Base-by-base conservation (phyloP, 2,113 vertebrate genomes). In the Clarias macrocephalus region DNA sequence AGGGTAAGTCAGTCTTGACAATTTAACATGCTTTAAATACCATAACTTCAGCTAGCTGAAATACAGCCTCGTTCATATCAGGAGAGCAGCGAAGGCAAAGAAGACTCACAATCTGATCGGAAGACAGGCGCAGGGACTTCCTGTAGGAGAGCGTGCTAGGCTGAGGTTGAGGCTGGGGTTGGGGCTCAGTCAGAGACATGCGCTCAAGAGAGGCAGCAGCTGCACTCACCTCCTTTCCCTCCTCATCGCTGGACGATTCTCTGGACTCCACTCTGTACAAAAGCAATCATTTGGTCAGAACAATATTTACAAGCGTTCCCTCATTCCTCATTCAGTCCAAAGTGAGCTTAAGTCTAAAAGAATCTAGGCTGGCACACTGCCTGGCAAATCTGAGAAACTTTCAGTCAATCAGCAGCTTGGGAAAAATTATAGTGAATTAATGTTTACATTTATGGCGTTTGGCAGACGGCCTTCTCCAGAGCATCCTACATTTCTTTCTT, bases 51-150 rank as follows among this genome's bases (percentile, higher is more conserved):
- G 11, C 37, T 76, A n/a, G 5, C 12, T 16, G 12, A 76, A 79
- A 59, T 37, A 28, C 16, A n/a, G 6, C 11, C 8, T 16, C 5
- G 3, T 54, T 54, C 23, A 70, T 15, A 12, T 83, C 37, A 83
- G 15, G 48, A 62, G 28, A 76, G 13, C 9, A 28, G 48, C 11
- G 13, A 60, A 28, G 7, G 30, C 13, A 1, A 66, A 19, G 28
- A 1, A 82, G 65, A 90, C 97, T 97, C 93, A 99, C 98, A 33
- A 99, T 99, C 94, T 99, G 97, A 89, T 98, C 95, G 0, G 98
- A 98, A 83, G 98, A 99, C 21, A 99, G 94, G 13, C 98, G 96
- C n/a, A 99, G 96, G 21, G 97, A 98, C 92, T 99, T 99, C 94
- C 96, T 96, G 10, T 99, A 99, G 2, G 97, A 94, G 30, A 95